These are phyloP conservation scores for Troides aeacus DNA, from an alignment of 2,888 invertebrate genomes.

Conservation along the genomic window DNA sequence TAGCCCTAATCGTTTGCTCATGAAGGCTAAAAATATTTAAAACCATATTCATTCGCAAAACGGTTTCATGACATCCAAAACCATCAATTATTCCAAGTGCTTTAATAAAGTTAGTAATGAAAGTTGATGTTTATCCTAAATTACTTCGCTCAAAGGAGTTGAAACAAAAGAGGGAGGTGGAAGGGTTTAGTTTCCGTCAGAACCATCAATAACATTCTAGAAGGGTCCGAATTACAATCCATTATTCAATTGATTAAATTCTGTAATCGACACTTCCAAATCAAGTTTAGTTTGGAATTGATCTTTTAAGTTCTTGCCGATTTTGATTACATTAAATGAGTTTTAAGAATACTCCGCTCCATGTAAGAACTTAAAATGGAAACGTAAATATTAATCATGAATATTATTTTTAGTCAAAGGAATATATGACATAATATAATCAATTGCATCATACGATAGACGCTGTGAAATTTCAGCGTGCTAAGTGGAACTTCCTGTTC, in stretches of 20 bases:
- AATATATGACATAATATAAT: too few species aligned
- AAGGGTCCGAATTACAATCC: constrained; percentile 18
- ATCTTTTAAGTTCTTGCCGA: not conserved
- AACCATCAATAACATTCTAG: constrained; percentile 3
- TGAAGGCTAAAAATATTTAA: not conserved
- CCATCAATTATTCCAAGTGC: constrained; percentile 4
- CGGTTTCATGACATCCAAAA: not conserved
- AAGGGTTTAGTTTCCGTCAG: not conserved
- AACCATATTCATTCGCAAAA: not conserved
- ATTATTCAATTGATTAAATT: constrained; percentile 22
- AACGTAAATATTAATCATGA: not conserved
- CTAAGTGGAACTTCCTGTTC: too few species aligned
- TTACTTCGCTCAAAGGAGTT: not conserved
- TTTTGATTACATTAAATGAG: not conserved
- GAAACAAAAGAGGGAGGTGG: not conserved
- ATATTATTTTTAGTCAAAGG: not conserved
- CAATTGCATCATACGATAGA: too few species aligned
- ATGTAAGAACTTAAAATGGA: not conserved
- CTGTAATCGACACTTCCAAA: constrained; percentile 14
- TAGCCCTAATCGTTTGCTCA: not conserved
- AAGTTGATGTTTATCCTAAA: not conserved
- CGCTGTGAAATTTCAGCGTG: too few species aligned
- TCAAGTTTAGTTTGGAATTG: constrained; percentile 7
- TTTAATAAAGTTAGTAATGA: constrained; percentile 1
- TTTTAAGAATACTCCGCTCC: not conserved